Evolutionary conservation across 2,888 invertebrate species (phyloP).

Genomic region (Phyllotreta cruciferae): DNA sequence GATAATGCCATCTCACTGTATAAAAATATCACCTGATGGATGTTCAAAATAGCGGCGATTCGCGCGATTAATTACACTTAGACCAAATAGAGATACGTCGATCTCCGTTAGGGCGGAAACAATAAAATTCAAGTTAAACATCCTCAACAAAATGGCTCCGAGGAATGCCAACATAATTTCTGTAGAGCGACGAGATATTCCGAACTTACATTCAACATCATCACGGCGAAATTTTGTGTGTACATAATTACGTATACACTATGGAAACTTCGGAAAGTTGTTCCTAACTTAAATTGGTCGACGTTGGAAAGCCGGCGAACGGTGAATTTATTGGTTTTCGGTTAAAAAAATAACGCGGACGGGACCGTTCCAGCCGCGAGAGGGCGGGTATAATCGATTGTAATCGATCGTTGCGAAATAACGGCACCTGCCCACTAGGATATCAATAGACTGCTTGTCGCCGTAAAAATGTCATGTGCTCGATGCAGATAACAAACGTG

Average conservation of each 20-base stretch:
- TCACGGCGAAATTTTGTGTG: slow-evolving; percentile 33
- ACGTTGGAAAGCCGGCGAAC: slow-evolving; percentile 31
- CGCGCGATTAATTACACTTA: not conserved
- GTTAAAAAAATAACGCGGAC: slow-evolving; percentile 11
- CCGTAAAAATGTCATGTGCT: slow-evolving; percentile 38
- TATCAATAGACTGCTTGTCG: slow-evolving; percentile 39
- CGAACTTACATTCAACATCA: slow-evolving; percentile 25
- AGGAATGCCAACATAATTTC: slow-evolving; percentile 31
- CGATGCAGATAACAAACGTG: slow-evolving; percentile 30
- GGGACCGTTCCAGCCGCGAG: not conserved
- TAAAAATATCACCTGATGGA: not conserved
- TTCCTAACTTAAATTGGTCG: slow-evolving; percentile 38
- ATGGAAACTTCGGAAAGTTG: slow-evolving; percentile 20
- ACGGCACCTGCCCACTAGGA: slow-evolving; percentile 16
- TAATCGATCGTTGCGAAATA: slow-evolving; percentile 16
- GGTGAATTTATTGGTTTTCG: slow-evolving; percentile 11
- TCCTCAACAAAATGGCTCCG: slow-evolving; percentile 21
- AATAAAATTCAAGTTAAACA: slow-evolving; percentile 21
- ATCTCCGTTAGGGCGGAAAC: slow-evolving; percentile 4
- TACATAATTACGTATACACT: slow-evolving; percentile 38
- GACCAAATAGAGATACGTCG: not conserved
- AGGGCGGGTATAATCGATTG: too few species aligned
- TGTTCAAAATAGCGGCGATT: not conserved
- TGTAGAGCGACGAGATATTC: slow-evolving; percentile 32
- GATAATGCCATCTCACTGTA: too few species aligned